phyloP scores from a whole-genome alignment of 2,888 invertebrate genomes.

The Eristalis tenax region DNA sequence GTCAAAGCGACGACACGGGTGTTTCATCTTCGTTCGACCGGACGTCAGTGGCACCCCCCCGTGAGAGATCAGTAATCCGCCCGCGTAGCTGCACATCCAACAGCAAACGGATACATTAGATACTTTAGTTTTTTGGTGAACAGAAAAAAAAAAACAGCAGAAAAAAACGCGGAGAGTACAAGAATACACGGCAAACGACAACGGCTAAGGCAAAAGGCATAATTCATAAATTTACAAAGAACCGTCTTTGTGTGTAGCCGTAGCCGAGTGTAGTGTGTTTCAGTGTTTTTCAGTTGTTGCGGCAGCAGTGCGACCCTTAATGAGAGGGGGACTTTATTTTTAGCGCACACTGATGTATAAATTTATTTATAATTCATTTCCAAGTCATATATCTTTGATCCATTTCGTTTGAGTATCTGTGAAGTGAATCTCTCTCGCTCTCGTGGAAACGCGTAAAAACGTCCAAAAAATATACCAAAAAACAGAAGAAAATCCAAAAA shows the following conservation, averaged over 20 bases:
- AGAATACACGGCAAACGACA: conserved; percentile 20
- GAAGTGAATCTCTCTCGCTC: neutral
- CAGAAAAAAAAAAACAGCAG: too few species aligned
- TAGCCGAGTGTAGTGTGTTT: neutral
- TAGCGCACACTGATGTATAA: conserved; percentile 55
- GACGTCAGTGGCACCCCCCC: neutral
- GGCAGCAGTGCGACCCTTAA: conserved; percentile 46
- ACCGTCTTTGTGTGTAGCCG: conserved; percentile 34
- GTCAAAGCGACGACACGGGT: neutral
- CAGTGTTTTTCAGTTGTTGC: neutral
- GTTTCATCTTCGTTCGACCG: neutral
- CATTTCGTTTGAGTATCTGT: conserved; percentile 44
- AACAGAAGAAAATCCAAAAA: neutral
- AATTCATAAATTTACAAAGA: conserved; percentile 30
- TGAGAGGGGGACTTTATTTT: conserved; percentile 59
- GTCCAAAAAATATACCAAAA: neutral
- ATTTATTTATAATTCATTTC: conserved; percentile 66
- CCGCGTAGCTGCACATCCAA: neutral
- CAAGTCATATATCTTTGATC: conserved; percentile 57
- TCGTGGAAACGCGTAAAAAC: conserved; percentile 23
- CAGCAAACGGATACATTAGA: neutral
- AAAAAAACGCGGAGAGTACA: neutral
- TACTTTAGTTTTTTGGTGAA: neutral
- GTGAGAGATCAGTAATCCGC: neutral
- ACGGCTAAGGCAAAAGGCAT: conserved; percentile 9